Conservation (phyloP, 2,888 invertebrate genomes). For the Incurvaria masculella region DNA sequence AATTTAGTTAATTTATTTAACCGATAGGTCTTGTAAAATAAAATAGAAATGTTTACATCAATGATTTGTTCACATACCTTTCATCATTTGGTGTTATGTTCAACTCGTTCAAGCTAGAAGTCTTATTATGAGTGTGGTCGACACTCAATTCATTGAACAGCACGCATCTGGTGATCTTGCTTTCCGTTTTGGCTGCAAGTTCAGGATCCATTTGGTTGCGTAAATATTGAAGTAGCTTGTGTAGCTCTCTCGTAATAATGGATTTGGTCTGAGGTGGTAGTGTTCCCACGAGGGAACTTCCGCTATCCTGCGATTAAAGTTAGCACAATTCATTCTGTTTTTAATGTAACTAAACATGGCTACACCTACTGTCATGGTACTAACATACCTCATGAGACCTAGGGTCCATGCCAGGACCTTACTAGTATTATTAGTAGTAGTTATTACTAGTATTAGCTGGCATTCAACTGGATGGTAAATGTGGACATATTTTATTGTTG, state of each 20-base stretch:
- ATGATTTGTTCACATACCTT: too few relatives aligned
- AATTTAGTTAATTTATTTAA: too few relatives aligned
- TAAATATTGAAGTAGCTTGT: conserved; percentile 35
- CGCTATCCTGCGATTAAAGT: conserved; percentile 30
- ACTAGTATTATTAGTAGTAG: not conserved
- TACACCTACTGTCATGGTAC: too few relatives aligned
- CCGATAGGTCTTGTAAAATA: too few relatives aligned
- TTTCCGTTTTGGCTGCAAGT: conserved; percentile 19
- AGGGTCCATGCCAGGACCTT: not conserved
- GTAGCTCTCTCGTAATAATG: conserved; percentile 32
- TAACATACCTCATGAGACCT: not conserved
- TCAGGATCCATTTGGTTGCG: conserved; percentile 25
- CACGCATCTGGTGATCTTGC: conserved; percentile 38
- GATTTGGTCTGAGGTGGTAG: conserved; percentile 36
- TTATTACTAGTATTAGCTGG: not conserved
- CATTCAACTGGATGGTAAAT: not conserved
- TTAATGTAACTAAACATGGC: too few relatives aligned
- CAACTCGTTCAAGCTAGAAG: not conserved
- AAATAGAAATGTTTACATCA: too few relatives aligned
- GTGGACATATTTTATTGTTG: too few relatives aligned
- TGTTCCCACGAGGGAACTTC: conserved; percentile 36
- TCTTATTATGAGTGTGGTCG: not conserved
- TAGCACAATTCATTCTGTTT: too few relatives aligned
- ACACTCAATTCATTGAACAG: conserved; percentile 34
- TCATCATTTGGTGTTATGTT: not conserved